phyloP scores from a whole-genome alignment of 2,888 invertebrate genomes.

The Hirtodrosophila histrioides region DNA sequence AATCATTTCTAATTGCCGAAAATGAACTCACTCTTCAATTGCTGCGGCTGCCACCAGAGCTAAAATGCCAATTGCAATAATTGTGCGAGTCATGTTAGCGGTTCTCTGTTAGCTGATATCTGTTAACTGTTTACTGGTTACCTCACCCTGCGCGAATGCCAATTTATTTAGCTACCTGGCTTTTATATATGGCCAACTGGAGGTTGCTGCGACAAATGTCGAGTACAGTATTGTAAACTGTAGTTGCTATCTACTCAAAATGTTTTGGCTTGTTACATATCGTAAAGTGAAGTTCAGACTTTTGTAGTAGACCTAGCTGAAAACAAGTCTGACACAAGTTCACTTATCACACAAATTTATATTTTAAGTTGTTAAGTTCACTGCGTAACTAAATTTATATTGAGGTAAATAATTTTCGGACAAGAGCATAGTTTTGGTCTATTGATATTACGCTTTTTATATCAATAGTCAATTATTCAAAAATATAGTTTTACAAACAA shows the following conservation, averaged over 20 bases:
- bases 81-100: constrained; percentile 30
- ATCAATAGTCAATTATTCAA: too few relatives aligned
- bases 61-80: constrained; percentile 33
- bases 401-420: too few relatives aligned
- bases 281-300: neutral
- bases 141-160: constrained; percentile 29
- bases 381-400: too few relatives aligned
- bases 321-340: too few relatives aligned
- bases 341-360: too few relatives aligned
- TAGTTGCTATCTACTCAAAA: neutral
- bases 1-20: neutral
- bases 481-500: too few relatives aligned
- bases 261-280: constrained; percentile 8
- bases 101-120: constrained; percentile 3
- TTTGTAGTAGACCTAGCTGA: too few relatives aligned
- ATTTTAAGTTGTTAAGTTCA: too few relatives aligned
- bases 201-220: constrained; percentile 12
- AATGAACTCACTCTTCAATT: constrained; percentile 27
- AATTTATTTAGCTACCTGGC: constrained; percentile 7
- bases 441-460: too few relatives aligned
- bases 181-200: constrained; percentile 28
- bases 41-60: constrained; percentile 16
- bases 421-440: too few relatives aligned
- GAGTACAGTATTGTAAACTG: constrained; percentile 1
- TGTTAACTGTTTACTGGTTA: constrained; percentile 18